These are phyloP conservation scores for Drosophila orena DNA, from an alignment of 1,140 invertebrate species.

Conservation along the genomic window DNA sequence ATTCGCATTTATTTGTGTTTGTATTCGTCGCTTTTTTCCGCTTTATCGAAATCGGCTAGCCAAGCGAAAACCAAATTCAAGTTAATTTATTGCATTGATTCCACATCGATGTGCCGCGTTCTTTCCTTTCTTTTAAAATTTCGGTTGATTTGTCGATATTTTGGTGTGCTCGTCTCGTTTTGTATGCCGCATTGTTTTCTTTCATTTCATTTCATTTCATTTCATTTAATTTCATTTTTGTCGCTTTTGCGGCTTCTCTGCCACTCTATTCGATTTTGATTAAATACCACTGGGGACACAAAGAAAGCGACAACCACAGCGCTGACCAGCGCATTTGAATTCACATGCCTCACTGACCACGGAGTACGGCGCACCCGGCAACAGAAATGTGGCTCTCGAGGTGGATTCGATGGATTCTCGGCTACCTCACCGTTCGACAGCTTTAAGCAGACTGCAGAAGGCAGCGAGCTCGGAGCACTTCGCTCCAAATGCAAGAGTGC, in stretches of 20 bases:
- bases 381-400: slow-evolving; percentile 14
- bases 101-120: slow-evolving; percentile 78
- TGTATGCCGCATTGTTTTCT: slow-evolving; percentile 32
- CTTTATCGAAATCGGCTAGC: slow-evolving; percentile 65
- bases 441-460: background rate
- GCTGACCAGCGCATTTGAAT: slow-evolving; percentile 68
- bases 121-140: slow-evolving; percentile 79
- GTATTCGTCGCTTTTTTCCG: slow-evolving; percentile 21
- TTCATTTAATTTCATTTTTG: no score
- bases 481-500: background rate
- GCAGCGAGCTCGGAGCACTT: background rate
- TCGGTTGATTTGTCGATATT: slow-evolving; percentile 77
- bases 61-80: slow-evolving; percentile 64
- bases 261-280: slow-evolving; percentile 40
- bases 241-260: no score
- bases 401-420: slow-evolving; percentile 1
- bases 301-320: slow-evolving; percentile 62
- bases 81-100: slow-evolving; percentile 81
- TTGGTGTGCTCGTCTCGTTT: slow-evolving; percentile 69
- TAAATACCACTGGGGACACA: slow-evolving; percentile 57
- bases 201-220: slow-evolving; percentile 9
- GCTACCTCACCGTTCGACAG: background rate
- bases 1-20: slow-evolving; percentile 53
- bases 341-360: slow-evolving; percentile 59
- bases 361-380: slow-evolving; percentile 39